Conservation (phyloP, 1,140 invertebrate genomes). For the Scaptomyza graminum region DNA sequence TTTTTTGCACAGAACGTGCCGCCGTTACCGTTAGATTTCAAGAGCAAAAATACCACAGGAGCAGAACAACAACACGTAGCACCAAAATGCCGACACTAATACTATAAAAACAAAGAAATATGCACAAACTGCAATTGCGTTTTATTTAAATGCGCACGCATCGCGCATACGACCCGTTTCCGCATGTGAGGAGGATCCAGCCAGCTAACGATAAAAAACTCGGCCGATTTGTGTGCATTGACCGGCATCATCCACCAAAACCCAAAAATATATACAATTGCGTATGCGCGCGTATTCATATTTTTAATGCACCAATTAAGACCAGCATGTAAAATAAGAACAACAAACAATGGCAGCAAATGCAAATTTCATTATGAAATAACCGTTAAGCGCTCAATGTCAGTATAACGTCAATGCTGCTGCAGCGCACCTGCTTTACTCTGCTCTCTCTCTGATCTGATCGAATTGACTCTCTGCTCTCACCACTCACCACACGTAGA, state of each 20-base stretch:
- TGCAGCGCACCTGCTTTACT: slow-evolving; percentile 11
- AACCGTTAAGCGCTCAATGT: slow-evolving; percentile 70
- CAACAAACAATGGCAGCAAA: slow-evolving; percentile 20
- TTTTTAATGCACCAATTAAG: slow-evolving; percentile 25
- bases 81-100: not conserved
- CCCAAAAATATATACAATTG: slow-evolving; percentile 22
- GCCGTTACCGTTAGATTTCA: slow-evolving; percentile 45
- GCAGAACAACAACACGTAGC: slow-evolving; percentile 31
- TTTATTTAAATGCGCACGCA: slow-evolving; percentile 38
- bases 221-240: slow-evolving; percentile 76
- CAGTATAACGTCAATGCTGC: slow-evolving; percentile 56
- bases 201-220: slow-evolving; percentile 51
- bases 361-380: slow-evolving; percentile 49
- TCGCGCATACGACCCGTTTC: slow-evolving; percentile 71
- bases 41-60: slow-evolving; percentile 20
- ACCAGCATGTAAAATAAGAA: slow-evolving; percentile 56
- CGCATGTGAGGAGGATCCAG: slow-evolving; percentile 25
- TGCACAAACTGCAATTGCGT: slow-evolving; percentile 50
- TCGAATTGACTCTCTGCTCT: not conserved
- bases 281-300: slow-evolving; percentile 32
- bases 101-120: not conserved
- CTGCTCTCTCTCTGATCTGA: slow-evolving; percentile 1
- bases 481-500: not conserved
- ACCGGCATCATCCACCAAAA: slow-evolving; percentile 49
- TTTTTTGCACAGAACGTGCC: slow-evolving; percentile 34